Base-by-base conservation (phyloP, 2,888 invertebrate species). In the Palloptera scutellata region DNA sequence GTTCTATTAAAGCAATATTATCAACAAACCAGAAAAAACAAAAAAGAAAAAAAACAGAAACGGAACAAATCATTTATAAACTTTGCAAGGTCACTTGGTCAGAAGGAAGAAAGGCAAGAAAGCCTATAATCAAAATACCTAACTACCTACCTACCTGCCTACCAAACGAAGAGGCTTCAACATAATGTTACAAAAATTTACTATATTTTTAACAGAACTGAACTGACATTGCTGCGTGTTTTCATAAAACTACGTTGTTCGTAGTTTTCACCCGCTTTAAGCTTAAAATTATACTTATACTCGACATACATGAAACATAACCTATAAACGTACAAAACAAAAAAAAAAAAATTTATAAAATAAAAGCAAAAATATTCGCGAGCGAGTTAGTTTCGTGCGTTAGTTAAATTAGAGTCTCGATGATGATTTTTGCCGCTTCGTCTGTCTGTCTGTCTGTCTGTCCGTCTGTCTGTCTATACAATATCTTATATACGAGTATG, bases 381-480 rank as follows among this genome's bases (percentile, higher is more conserved):
- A 57, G 41, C 42, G n/a, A n/a, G n/a, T 30, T 43, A 58, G 53
- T 66, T 61, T 66, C 66, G 66, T 66, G 66, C 66, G 66, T 66
- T 66, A 61, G 66, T 66, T 60, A 66, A 66, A 66, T 66, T 66
- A 66, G 45, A 64, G 64, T 52, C n/a, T n/a, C 64, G 58, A 64
- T 45, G 63, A 41, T 30, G 30, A 30, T 30, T 30, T 30, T 30
- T 30, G 30, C 30, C 30, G 30, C 30, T 30, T 4, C 30, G 30
- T 30, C 30, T 30, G 30, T 30, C 30, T 30, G 2, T 30, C 17
- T 19, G 15, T 19, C 12, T 57, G 8, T 8, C 58, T 6, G 13
- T 5, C 51, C 40, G 57, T 55, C 17, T 15, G 42, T 4, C 9
- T 42, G 30, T 17, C 6, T 30, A 30, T 30, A 30, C 3, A 4